Conservation (phyloP, 1,140 invertebrate species). For the Bombus superbus region DNA sequence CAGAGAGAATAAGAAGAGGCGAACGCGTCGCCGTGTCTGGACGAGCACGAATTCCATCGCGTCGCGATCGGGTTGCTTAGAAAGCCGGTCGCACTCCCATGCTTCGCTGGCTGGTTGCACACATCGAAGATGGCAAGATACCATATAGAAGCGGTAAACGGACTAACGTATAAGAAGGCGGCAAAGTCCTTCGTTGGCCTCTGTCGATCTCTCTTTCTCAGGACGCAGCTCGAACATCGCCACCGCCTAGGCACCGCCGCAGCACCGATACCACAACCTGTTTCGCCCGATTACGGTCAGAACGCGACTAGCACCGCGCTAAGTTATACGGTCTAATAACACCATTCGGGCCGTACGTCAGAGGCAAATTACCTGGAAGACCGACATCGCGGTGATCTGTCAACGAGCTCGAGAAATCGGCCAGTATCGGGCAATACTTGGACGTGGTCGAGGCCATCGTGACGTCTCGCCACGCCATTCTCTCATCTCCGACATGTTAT, state of each 20-base stretch:
- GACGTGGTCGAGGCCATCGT: background rate
- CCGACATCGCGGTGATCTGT: slow-evolving; percentile 50
- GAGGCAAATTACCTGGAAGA: slow-evolving; percentile 54
- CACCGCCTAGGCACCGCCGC: slow-evolving; percentile 16
- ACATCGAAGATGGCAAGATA: slow-evolving; percentile 69
- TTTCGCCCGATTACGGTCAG: slow-evolving; percentile 52
- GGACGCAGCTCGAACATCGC: slow-evolving; percentile 18
- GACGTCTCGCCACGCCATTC: too few species aligned
- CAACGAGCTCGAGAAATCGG: slow-evolving; percentile 4
- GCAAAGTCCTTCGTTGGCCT: slow-evolving; percentile 56
- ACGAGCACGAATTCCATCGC: slow-evolving; percentile 68
- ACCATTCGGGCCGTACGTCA: slow-evolving; percentile 46
- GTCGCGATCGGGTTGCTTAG: slow-evolving; percentile 71
- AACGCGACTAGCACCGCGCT: slow-evolving; percentile 43
- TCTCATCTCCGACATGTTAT: background rate
- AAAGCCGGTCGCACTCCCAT: slow-evolving; percentile 60
- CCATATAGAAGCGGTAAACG: slow-evolving; percentile 67
- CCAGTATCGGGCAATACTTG: background rate
- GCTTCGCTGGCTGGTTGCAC: slow-evolving; percentile 27
- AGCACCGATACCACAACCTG: slow-evolving; percentile 55
- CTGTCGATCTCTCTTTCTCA: slow-evolving; percentile 26
- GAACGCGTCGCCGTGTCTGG: slow-evolving; percentile 55
- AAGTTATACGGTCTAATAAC: slow-evolving; percentile 55
- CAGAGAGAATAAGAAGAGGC: slow-evolving; percentile 53
- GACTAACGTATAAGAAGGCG: slow-evolving; percentile 54